These are phyloP conservation scores for Erebia ligea DNA, from an alignment of 2,888 invertebrate species.

Conservation along the genomic window DNA sequence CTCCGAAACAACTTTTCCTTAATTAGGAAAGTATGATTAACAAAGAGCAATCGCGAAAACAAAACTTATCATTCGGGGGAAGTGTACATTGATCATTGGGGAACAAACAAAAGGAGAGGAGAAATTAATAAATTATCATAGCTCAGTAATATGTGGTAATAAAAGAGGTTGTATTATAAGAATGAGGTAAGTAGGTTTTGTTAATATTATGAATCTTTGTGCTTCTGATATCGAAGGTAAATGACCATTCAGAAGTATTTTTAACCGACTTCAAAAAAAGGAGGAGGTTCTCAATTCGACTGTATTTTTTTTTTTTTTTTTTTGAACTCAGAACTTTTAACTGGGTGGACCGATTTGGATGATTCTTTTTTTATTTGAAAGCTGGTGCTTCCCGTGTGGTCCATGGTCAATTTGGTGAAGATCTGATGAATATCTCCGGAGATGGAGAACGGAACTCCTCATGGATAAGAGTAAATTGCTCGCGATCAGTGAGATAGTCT, in stretches of 20 bases:
- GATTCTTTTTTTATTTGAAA: no score
- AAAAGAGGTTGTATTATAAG: constrained; percentile 33
- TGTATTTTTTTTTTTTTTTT: no score
- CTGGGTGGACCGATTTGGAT: no score
- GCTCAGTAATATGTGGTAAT: constrained; percentile 48
- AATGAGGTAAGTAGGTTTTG: constrained; percentile 1
- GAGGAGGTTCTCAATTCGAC: no score
- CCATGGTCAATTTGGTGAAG: no score
- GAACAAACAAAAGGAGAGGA: constrained; percentile 66
- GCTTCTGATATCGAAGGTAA: neutral
- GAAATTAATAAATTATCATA: constrained; percentile 79
- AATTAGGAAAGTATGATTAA: constrained; percentile 82
- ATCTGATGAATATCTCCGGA: no score
- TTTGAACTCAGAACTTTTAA: no score
- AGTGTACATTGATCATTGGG: constrained; percentile 63
- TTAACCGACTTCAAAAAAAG: no score
- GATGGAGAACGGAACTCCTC: no score
- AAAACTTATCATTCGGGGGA: constrained; percentile 72
- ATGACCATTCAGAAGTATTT: neutral
- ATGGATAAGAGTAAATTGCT: no score
- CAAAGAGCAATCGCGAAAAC: constrained; percentile 79
- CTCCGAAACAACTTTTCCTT: constrained; percentile 67
- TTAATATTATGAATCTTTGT: neutral
- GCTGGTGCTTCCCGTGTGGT: no score
- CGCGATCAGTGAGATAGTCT: no score